Evolutionary conservation across 2,888 invertebrate genomes (phyloP), one percentile per base, ranked within the genome.

Genomic region (Rhaphigaster nebulosa): DNA sequence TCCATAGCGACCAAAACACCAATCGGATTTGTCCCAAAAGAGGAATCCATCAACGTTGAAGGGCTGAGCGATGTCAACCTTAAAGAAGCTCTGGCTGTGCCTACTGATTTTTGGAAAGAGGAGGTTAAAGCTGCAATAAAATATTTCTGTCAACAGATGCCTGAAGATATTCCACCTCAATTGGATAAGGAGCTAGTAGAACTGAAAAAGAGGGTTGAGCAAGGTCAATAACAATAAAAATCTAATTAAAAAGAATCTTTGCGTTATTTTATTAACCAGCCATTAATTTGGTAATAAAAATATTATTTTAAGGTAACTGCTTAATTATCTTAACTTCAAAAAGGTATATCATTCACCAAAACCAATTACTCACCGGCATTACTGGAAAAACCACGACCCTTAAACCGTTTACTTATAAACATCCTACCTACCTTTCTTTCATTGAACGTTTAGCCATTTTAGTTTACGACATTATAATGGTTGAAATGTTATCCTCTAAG

Each of bases 41-140:
- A 93, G 91, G 90, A 56, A 18, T 87, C 91, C 29, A 76, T 92
- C 5, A 90, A 91, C 34, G 94, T 97, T 65, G 94, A 96, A 0
- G 97, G 97, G 80, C 94, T 99, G 80, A 94, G 94, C 54, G 95
- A 95, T 20, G 93, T 95, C 0, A 95, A 99, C 93, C 94, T 96
- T 94, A 95, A 97, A 26, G 96, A 97, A 93, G 94, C 99, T n/a
- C 98, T 99, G 94, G 95, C 96, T 92, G 94, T 99, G 91, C 98
- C 98, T 12, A 97, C 96, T 93, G 96, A 97, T 90, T 99, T 99
- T 94, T 99, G 99, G 99, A 94, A 95, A 89, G 95, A 97, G 93
- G 99, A 99, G 94, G 96, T 84, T 84, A n/a, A 26, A 45, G 20
- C 45, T 15, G 1, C 12, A 15, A 18, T 1, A 1, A 84, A 45